A percentile compares a stretch with the other conserved stretches of the same genome.
phyloP scores from a whole-genome alignment of 2,113 vertebrate genomes.

The Nibea coibor region DNA sequence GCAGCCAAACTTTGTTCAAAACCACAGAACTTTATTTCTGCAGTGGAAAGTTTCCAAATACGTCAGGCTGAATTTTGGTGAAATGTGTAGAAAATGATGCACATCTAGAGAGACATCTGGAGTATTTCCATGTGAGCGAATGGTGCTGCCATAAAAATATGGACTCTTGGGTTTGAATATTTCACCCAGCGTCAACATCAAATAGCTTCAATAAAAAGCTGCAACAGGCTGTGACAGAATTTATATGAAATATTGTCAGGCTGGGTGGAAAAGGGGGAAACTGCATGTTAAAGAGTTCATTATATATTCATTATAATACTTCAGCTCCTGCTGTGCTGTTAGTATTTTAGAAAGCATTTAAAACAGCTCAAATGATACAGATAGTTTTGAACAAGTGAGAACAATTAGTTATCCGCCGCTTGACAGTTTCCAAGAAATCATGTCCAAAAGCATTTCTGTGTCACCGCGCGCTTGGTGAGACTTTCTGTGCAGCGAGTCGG shows the following conservation, averaged over 20 bases:
- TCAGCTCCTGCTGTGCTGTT: background rate
- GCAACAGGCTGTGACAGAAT: background rate
- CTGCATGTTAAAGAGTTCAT: background rate
- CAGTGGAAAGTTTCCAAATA: background rate
- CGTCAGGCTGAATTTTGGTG: background rate
- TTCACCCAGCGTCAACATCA: background rate
- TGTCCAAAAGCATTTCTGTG: conserved; percentile 18
- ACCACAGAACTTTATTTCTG: background rate
- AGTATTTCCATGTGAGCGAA: conserved; percentile 2
- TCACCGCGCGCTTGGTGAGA: background rate
- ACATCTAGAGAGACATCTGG: background rate
- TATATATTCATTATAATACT: background rate
- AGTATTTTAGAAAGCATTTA: background rate
- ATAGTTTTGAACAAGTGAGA: conserved; percentile 9
- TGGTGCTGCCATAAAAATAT: background rate
- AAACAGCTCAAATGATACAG: background rate
- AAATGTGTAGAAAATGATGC: conserved; percentile 8
- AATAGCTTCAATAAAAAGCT: background rate
- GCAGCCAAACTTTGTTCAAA: background rate
- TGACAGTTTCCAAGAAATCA: conserved; percentile 20
- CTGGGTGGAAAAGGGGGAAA: background rate
- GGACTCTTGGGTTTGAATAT: conserved; percentile 9
- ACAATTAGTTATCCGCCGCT: conserved; percentile 15
- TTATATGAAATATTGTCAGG: conserved; percentile 7
- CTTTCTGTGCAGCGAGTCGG: conserved; percentile 3